Conservation (phyloP, 2,113 vertebrate genomes). For the Axis porcinus region DNA sequence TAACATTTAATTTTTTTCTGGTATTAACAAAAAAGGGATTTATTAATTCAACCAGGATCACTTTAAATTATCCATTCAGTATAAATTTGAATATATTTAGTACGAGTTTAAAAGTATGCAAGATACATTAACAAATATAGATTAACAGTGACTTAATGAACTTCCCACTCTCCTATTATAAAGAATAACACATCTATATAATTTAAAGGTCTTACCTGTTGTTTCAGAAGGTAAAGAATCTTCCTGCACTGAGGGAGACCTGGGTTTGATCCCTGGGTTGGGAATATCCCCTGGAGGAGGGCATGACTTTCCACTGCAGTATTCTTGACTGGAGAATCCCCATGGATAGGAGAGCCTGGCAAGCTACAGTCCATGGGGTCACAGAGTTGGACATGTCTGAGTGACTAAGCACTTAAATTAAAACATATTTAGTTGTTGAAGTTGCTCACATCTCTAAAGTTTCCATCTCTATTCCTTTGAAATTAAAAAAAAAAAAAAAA, state of each 20-base stretch:
- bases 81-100: neutral
- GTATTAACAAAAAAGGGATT: neutral
- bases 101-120: neutral
- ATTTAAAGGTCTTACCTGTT: no score
- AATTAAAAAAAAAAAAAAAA: neutral
- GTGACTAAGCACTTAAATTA: neutral
- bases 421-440: neutral
- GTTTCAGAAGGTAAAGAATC: no score
- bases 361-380: no score
- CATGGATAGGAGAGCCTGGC: no score
- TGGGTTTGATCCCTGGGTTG: no score
- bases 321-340: no score
- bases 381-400: neutral
- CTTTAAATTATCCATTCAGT: neutral
- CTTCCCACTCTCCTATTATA: neutral
- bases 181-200: neutral
- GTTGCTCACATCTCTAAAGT: neutral
- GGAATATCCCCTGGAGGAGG: no score
- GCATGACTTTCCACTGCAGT: no score
- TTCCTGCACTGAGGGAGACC: no score
- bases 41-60: neutral
- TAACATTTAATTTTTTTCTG: neutral
- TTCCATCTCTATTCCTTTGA: neutral
- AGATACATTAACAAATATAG: neutral
- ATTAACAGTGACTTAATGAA: neutral